These are phyloP conservation scores for Avahi laniger DNA, from an alignment of 2,797 vertebrate species.

Conservation along the genomic window DNA sequence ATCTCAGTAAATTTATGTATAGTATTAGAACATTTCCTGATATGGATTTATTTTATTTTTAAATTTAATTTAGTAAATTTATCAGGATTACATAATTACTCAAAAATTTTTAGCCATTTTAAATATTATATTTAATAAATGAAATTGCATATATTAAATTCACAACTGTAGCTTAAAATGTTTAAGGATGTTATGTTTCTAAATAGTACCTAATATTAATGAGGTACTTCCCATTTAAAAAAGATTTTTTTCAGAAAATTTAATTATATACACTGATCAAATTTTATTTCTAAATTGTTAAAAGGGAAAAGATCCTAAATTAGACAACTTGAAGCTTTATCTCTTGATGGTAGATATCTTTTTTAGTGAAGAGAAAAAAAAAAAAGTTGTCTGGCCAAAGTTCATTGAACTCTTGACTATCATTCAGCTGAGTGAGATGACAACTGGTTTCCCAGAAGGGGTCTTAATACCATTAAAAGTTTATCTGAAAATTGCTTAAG, in stretches of 20 bases:
- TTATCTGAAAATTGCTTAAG: conserved; percentile 47
- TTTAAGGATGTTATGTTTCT: background rate
- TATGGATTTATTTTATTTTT: background rate
- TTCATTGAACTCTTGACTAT: conserved; percentile 19
- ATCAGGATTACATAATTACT: background rate
- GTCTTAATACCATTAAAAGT: conserved; percentile 55
- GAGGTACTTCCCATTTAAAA: background rate
- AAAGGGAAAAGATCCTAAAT: background rate
- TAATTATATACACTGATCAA: background rate
- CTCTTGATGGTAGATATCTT: background rate
- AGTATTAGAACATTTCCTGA: background rate
- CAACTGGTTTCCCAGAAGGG: conserved; percentile 63
- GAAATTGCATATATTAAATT: background rate
- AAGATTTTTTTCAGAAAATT: background rate
- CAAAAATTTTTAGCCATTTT: background rate
- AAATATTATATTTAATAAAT: background rate
- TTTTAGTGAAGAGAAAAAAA: background rate
- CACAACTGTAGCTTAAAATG: background rate
- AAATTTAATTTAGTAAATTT: conserved; percentile 1
- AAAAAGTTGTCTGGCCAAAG: background rate
- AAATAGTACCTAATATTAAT: background rate
- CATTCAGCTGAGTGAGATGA: background rate
- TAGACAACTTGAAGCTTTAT: background rate
- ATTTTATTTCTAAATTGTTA: background rate
- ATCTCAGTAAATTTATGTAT: background rate